Conservation (phyloP, 2,797 vertebrate genomes). For the Crotalus adamanteus region DNA sequence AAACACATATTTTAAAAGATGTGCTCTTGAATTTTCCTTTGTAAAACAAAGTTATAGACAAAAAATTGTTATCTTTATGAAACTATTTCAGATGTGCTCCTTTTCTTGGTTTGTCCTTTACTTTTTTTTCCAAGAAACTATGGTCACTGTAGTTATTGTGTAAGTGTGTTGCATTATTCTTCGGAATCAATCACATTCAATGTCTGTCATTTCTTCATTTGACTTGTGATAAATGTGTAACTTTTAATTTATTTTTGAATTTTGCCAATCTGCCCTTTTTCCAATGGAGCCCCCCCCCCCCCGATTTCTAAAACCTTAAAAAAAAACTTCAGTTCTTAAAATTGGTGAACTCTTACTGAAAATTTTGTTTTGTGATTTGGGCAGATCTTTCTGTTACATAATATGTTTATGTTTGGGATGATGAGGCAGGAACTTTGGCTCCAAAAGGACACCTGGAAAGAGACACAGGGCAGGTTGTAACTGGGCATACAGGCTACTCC, state of each 20-base stretch:
- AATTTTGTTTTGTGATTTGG: constrained; percentile 2
- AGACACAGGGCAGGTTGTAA: background rate
- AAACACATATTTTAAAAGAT: background rate
- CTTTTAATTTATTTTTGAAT: background rate
- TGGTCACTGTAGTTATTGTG: background rate
- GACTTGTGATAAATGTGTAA: background rate
- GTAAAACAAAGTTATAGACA: background rate
- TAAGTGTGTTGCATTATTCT: background rate
- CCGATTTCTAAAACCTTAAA: background rate
- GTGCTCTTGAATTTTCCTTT: background rate
- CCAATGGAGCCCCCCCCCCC: background rate
- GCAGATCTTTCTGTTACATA: constrained; percentile 1
- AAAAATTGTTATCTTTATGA: background rate
- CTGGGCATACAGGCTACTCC: background rate
- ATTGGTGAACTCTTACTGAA: background rate
- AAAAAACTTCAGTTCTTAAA: background rate
- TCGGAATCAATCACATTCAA: background rate
- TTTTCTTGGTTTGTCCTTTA: background rate
- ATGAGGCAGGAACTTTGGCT: background rate
- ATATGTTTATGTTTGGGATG: background rate
- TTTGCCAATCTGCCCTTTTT: background rate
- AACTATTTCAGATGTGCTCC: background rate
- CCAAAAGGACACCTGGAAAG: background rate
- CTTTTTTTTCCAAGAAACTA: background rate
- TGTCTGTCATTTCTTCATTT: background rate